A percentile compares a stretch with the other conserved stretches of the same genome.
Conservation (phyloP, 2,888 invertebrate genomes). For the Agrotis puta region DNA sequence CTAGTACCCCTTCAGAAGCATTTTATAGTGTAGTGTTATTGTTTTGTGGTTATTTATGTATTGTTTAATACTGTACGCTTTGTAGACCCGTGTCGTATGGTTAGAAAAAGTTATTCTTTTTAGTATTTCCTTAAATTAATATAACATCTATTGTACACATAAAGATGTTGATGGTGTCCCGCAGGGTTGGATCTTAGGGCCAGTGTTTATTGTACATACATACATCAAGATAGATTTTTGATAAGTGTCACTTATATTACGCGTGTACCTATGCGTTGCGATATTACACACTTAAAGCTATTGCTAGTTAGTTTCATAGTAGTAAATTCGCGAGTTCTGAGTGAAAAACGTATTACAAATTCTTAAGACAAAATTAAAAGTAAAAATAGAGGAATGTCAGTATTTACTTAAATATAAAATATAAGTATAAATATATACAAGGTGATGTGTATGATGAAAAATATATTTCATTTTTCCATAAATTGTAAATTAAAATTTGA, state of each 20-base stretch:
- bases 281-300: constrained; percentile 90
- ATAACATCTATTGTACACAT: constrained; percentile 65
- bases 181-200: constrained; percentile 76
- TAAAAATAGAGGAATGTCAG: not conserved
- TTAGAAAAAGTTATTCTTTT: constrained; percentile 66
- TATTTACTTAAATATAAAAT: constrained; percentile 20
- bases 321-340: constrained; percentile 77
- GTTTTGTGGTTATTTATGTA: constrained; percentile 75
- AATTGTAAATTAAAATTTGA: not conserved
- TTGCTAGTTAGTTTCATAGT: constrained; percentile 72
- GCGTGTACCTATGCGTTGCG: constrained; percentile 84
- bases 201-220: constrained; percentile 69
- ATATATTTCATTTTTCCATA: no score
- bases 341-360: constrained; percentile 65
- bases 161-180: constrained; percentile 74
- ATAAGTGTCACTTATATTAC: constrained; percentile 75
- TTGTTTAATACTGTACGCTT: constrained; percentile 70
- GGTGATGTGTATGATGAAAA: not conserved
- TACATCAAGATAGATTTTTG: constrained; percentile 60
- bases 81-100: constrained; percentile 67
- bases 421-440: constrained; percentile 8
- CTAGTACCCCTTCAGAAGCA: constrained; percentile 88
- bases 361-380: no score
- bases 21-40: constrained; percentile 86
- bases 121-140: constrained; percentile 68